phyloP scores from a whole-genome alignment of 2,797 vertebrate genomes.

The Emydoidea blandingii region DNA sequence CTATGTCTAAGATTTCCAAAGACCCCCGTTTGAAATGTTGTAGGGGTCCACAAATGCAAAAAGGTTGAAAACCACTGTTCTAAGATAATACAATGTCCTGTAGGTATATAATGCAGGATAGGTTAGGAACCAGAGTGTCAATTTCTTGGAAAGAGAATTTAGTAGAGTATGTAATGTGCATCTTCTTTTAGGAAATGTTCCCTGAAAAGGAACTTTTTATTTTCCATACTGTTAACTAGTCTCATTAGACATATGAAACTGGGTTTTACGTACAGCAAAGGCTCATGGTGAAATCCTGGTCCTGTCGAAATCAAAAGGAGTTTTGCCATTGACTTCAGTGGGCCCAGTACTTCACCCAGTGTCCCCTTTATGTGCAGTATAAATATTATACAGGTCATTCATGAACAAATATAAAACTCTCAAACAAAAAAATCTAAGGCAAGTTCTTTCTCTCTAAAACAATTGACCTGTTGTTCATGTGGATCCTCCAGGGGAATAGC shows the following conservation, averaged over 20 bases:
- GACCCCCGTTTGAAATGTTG: no score
- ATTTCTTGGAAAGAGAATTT: not conserved
- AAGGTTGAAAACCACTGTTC: no score
- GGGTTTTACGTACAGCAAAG: not conserved
- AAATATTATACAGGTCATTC: fast-evolving
- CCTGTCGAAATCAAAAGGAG: not conserved
- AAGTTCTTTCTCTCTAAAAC: no score
- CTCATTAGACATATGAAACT: not conserved
- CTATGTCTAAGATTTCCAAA: no score
- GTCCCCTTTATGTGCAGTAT: not conserved
- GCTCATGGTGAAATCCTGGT: no score
- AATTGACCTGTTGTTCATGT: no score
- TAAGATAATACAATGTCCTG: not conserved
- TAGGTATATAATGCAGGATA: not conserved
- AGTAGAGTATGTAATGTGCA: fast-evolving
- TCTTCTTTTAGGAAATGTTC: not conserved
- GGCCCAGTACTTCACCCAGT: no score
- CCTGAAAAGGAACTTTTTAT: not conserved
- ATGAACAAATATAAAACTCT: fast-evolving
- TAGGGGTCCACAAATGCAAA: no score
- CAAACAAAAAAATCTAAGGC: no score
- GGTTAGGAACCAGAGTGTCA: fast-evolving
- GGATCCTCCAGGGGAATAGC: no score
- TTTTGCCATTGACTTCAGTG: not conserved
- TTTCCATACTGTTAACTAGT: fast-evolving